Evolutionary conservation across 2,888 invertebrate species (phyloP).

Genomic region (Nymphalis urticae): DNA sequence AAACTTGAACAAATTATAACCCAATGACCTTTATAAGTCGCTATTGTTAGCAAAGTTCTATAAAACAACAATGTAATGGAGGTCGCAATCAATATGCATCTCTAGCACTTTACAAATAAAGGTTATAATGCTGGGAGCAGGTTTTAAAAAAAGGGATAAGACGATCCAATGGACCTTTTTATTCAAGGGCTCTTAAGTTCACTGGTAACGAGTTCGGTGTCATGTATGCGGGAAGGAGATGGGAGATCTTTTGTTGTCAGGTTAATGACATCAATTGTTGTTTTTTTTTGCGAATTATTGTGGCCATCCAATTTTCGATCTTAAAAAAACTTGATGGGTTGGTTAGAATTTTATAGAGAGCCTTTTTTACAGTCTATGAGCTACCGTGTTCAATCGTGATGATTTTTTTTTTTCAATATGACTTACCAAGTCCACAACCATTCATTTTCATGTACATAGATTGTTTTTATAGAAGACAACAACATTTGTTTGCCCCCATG

Average conservation of each 20-base stretch:
- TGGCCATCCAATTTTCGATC: neutral
- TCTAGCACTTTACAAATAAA: neutral
- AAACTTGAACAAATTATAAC: constrained; percentile 20
- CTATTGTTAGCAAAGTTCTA: constrained; percentile 35
- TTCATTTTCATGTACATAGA: too few relatives aligned
- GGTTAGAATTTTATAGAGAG: neutral
- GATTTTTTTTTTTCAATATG: too few relatives aligned
- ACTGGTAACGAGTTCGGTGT: constrained; percentile 41
- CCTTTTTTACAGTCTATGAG: neutral
- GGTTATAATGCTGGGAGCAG: constrained; percentile 1
- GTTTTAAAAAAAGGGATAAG: constrained; percentile 33
- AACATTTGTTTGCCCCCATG: too few relatives aligned
- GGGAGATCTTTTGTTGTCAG: constrained; percentile 33
- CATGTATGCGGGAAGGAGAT: constrained; percentile 26
- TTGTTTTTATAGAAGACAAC: too few relatives aligned
- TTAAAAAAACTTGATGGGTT: neutral
- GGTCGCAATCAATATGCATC: neutral
- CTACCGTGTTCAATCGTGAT: too few relatives aligned
- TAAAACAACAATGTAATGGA: constrained; percentile 35
- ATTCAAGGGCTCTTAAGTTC: constrained; percentile 43
- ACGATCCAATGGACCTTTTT: constrained; percentile 45
- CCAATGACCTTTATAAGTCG: constrained; percentile 26
- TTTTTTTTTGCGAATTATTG: constrained; percentile 6
- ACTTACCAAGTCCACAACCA: too few relatives aligned
- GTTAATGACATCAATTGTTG: constrained; percentile 38